A percentile compares a stretch with the other conserved stretches of the same genome.
Evolutionary conservation across 2,888 invertebrate species (phyloP).

Genomic region (Euzetes globulus): DNA sequence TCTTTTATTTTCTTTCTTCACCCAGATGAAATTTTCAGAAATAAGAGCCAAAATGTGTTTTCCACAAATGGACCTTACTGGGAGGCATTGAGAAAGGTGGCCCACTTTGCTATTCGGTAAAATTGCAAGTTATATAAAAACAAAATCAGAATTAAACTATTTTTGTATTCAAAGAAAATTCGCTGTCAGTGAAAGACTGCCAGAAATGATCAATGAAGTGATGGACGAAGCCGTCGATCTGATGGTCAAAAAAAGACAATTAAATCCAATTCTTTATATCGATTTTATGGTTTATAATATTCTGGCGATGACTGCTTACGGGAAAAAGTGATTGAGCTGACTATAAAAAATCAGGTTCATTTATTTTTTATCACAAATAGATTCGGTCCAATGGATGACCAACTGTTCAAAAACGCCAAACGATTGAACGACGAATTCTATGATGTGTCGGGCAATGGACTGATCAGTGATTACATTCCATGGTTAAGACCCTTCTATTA

Average conservation of each 20-base stretch:
- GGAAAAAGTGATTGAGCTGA: not conserved
- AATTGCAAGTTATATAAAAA: not conserved
- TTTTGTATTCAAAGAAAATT: not conserved
- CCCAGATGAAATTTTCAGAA: not conserved
- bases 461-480: not conserved
- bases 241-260: not conserved
- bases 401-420: not conserved
- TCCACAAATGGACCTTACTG: conserved; percentile 7
- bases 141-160: not conserved
- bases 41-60: conserved; percentile 9
- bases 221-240: not conserved
- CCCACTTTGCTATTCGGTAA: not conserved
- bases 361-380: not conserved
- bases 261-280: not conserved
- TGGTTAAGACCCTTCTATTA: conserved; percentile 4
- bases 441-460: not conserved
- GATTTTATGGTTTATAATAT: conserved; percentile 13
- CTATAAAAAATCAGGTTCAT: not conserved
- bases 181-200: not conserved
- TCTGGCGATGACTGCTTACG: not conserved
- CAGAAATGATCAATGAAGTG: not conserved
- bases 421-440: not conserved
- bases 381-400: not conserved
- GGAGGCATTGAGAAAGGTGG: conserved; percentile 25
- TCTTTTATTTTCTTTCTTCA: not conserved